Percentiles rank a stretch among this genome's conserved stretches.
These are phyloP conservation scores for Capromys pilorides DNA, from an alignment of 2,797 vertebrate species.

Conservation along the genomic window DNA sequence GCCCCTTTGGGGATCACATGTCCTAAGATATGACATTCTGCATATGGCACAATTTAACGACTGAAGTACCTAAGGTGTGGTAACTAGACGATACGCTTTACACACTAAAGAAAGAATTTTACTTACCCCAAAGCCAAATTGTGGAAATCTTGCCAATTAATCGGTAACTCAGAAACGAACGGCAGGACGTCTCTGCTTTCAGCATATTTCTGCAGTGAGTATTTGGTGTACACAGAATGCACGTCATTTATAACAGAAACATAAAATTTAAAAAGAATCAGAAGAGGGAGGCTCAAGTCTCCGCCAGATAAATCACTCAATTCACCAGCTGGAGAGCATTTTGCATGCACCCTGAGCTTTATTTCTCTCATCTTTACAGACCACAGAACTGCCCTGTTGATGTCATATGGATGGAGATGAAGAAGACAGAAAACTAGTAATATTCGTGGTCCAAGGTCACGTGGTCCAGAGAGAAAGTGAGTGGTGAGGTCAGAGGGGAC, in stretches of 20 bases:
- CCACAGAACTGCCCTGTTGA: not conserved
- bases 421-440: not conserved
- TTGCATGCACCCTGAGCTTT: not conserved
- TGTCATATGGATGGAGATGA: not conserved
- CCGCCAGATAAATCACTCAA: not conserved
- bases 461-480: not conserved
- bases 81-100: not conserved
- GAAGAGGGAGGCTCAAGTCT: not conserved
- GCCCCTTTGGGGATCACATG: slow-evolving; percentile 6
- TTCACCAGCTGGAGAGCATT: not conserved
- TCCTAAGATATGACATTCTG: not conserved
- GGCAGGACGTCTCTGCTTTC: not conserved
- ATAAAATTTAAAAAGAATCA: slow-evolving; percentile 37
- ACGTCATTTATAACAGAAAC: slow-evolving; percentile 22
- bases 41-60: not conserved
- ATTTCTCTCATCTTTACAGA: slow-evolving; percentile 30
- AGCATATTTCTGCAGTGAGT: not conserved
- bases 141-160: not conserved
- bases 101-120: not conserved
- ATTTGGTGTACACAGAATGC: not conserved
- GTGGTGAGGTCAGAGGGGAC: not conserved
- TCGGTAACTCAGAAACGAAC: not conserved
- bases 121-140: not conserved
- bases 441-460: not conserved
- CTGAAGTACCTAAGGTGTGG: not conserved